Percentiles rank a stretch among this genome's conserved stretches.
These are phyloP conservation scores for Thomomys bottae DNA, from an alignment of 2,113 vertebrate species.

Conservation along the genomic window DNA sequence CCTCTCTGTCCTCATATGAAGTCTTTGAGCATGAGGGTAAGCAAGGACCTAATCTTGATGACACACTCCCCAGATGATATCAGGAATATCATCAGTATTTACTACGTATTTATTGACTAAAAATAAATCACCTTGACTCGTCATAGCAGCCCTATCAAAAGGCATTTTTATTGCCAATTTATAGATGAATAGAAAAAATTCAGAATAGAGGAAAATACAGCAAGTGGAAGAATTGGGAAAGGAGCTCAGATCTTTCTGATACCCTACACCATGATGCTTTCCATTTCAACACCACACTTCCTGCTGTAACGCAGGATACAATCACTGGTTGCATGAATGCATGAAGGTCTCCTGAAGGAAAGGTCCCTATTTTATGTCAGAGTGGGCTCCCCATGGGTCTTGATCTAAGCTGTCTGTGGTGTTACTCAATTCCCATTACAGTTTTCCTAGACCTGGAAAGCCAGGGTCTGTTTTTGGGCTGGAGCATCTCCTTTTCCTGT, in stretches of 20 bases:
- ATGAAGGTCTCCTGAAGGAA: neutral
- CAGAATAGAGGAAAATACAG: neutral
- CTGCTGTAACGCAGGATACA: neutral
- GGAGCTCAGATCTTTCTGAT: neutral
- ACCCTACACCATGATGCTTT: too few species aligned
- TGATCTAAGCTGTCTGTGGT: neutral
- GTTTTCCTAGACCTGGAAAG: neutral
- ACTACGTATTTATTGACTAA: neutral
- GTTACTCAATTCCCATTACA: neutral
- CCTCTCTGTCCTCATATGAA: rapidly evolving
- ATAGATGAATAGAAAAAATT: neutral
- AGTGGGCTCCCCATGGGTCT: neutral
- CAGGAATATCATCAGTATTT: too few species aligned
- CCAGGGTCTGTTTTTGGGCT: neutral
- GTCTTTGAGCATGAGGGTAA: neutral
- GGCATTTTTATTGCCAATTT: neutral
- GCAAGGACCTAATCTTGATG: neutral
- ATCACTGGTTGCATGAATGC: neutral
- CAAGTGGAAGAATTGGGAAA: neutral
- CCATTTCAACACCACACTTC: neutral
- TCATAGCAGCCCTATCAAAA: neutral
- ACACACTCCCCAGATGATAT: neutral
- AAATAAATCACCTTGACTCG: neutral
- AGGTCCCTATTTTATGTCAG: neutral
- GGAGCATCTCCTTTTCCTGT: neutral